phyloP scores from a whole-genome alignment of 1,140 invertebrate genomes.

The Microplitis demolitor region DNA sequence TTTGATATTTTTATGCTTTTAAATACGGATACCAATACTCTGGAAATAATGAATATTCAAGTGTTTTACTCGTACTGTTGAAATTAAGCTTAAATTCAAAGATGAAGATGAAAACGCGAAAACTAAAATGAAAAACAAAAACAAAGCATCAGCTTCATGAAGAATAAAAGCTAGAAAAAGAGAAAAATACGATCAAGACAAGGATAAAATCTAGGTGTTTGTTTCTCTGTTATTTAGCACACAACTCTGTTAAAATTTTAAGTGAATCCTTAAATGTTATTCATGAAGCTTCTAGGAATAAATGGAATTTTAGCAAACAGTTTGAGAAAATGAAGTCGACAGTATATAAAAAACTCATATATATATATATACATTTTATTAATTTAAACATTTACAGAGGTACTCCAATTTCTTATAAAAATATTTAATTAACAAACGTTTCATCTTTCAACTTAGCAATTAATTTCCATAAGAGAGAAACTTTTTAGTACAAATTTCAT shows the following conservation, averaged over 20 bases:
- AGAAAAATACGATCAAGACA: no score
- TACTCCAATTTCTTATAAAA: no score
- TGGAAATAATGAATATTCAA: background rate
- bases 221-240: background rate
- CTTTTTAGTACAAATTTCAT: no score
- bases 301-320: background rate
- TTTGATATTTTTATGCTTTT: background rate
- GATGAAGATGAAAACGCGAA: no score
- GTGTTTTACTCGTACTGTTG: background rate
- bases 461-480: no score
- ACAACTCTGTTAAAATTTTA: background rate
- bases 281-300: background rate
- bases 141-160: background rate
- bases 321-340: background rate
- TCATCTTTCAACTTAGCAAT: no score
- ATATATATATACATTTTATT: background rate
- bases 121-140: no score
- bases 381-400: no score
- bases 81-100: background rate
- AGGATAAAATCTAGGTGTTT: background rate
- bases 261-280: background rate
- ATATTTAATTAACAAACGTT: no score
- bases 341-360: background rate
- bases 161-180: background rate
- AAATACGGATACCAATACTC: background rate